Evolutionary conservation across 2,113 vertebrate species (phyloP).

Genomic region (Clupea harengus): DNA sequence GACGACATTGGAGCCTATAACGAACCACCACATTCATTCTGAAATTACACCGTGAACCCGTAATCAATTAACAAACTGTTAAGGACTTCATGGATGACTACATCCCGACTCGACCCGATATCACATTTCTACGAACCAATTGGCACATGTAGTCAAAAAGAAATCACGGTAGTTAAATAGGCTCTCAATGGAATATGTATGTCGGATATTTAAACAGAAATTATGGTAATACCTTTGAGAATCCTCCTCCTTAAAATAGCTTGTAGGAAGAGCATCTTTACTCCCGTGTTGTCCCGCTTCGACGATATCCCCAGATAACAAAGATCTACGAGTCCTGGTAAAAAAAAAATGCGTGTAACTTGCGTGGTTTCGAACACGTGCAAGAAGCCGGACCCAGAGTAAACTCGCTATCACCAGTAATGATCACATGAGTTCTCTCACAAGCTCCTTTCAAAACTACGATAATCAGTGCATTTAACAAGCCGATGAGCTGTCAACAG

Average conservation of each 20-base stretch:
- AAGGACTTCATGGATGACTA: background rate
- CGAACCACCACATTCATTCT: background rate
- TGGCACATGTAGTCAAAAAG: background rate
- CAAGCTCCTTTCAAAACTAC: background rate
- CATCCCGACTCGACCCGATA: background rate
- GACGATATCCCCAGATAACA: conserved; percentile 32
- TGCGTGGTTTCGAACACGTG: background rate
- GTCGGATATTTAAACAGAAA: background rate
- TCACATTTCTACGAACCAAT: background rate
- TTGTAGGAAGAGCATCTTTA: conserved; percentile 75
- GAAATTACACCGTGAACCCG: background rate
- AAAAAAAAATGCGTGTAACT: background rate
- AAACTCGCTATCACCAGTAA: background rate
- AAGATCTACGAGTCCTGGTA: background rate
- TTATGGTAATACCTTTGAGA: conserved; percentile 65
- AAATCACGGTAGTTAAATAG: background rate
- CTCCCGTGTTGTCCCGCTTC: conserved; percentile 42
- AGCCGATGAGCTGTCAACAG: background rate
- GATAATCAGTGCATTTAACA: background rate
- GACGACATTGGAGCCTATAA: background rate
- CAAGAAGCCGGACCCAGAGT: background rate
- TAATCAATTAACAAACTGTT: background rate
- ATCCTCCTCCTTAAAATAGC: conserved; percentile 71
- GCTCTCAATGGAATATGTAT: background rate
- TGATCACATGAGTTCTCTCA: background rate